Base-by-base conservation (phyloP, 2,113 vertebrate genomes). In the Taxidea taxus region DNA sequence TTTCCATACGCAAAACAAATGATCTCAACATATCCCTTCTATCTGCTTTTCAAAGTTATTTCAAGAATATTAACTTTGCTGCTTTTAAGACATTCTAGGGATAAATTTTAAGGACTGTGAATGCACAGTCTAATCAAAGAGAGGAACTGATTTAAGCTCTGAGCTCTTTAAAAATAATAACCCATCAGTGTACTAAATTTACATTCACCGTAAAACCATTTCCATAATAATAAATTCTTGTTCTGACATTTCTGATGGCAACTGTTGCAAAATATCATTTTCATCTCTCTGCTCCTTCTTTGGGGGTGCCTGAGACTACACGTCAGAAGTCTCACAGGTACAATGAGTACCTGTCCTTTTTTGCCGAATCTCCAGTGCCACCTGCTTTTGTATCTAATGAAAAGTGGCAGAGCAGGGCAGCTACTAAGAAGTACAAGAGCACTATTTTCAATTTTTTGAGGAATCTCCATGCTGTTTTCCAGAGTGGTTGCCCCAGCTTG, bases 41-140 rank as follows among this genome's bases (percentile, higher is more conserved):
- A 56, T 97, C 88, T 97, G 58, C 88, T 94, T 88, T 31, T 68
- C 77, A 86, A 95, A 84, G 56, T 96, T 92, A 74, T 93, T 97
- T 93, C 72, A 89, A 78, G 82, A 78, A 80, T 77, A 86, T 88
- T 87, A 95, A 96, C 70, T 74, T 74, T 80, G 82, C 91, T 96
- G 87, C 82, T 97, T 91, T 96, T 95, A 97, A 90, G 88, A 82
- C 72, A 94, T 13, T 39, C 62, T 78, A 83, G 78, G 58, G 42
- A 54, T 77, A 82, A 49, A 37, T 83, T 95, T 95, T 83, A 93
- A 80, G 62, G n/a, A 56, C 95, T 95, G 58, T 77, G 83, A 95
- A 83, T 75, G 66, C 25, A 42, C 3, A 20, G 31, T 82, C 72
- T 78, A 81, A 11, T n/a, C 10, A 31, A 70, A 90, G n/a, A 93